Percentiles rank a stretch among this genome's conserved stretches.
These are phyloP conservation scores for Iguana delicatissima DNA, from an alignment of 2,797 vertebrate genomes.

Conservation along the genomic window DNA sequence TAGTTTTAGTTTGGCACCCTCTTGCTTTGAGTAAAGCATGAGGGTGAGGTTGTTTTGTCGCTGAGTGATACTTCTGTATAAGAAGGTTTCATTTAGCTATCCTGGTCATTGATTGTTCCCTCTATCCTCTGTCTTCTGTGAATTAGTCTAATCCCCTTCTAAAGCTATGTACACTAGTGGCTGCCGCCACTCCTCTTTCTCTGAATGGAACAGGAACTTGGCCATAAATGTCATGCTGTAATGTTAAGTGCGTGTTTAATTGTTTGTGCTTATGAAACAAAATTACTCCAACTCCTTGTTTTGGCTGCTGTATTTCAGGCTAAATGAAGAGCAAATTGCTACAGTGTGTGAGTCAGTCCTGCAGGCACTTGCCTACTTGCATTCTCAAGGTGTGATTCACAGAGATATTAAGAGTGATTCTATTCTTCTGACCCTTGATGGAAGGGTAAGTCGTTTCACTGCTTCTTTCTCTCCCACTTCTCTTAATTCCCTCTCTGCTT, in stretches of 20 bases:
- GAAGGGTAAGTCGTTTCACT: slow-evolving; percentile 84
- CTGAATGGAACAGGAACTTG: not conserved
- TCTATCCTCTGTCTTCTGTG: not conserved
- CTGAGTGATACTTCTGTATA: not conserved
- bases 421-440: slow-evolving; percentile 94
- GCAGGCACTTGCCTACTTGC: slow-evolving; percentile 95
- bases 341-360: slow-evolving; percentile 97
- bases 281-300: not conserved
- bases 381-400: slow-evolving; percentile 98
- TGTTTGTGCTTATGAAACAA: rapidly evolving
- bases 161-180: not conserved
- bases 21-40: not conserved
- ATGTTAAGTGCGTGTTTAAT: not conserved
- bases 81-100: not conserved
- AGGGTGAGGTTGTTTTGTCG: not conserved
- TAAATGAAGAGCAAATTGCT: slow-evolving; percentile 98
- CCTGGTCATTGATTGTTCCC: not conserved
- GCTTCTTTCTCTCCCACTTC: not conserved
- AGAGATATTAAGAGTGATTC: slow-evolving; percentile 99
- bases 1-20: not conserved
- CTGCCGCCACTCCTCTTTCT: not conserved
- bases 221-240: not conserved
- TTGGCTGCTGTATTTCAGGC: slow-evolving; percentile 76
- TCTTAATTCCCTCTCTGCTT: not conserved
- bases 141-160: not conserved